Base-by-base conservation (phyloP, 2,888 invertebrate genomes). In the Lottia scabra region DNA sequence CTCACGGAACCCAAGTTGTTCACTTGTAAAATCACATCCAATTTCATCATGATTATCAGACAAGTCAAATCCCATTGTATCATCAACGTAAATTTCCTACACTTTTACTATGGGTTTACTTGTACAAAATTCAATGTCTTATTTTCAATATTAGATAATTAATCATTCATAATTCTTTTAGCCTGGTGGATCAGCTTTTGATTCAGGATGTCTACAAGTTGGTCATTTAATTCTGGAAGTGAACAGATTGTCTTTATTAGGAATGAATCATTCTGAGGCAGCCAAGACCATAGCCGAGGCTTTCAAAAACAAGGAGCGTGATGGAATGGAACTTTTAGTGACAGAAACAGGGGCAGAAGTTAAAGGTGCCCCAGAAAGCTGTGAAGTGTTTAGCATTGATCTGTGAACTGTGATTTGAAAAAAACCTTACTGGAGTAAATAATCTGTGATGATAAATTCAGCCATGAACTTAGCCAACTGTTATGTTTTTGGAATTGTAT, bases 151-250 rank as follows among this genome's bases (percentile, higher is more conserved):
- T n/a, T n/a, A n/a, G n/a, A n/a, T n/a, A n/a, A n/a, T n/a, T n/a
- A n/a, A n/a, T n/a, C n/a, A n/a, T 30, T 30, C 30, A 30, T 30
- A 30, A 30, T 71, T 38, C 67, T 75, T 77, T 74, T 90, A 97
- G 97, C 96, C 96, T 91, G 95, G 96, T 89, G 98, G 98, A 70
- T 96, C 97, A 75, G 98, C 98, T 63, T 95, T 93, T 90, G 95
- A 95, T 88, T 96, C 96, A 65, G 97, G 96, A 63, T 96, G 96
- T 75, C 91, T 98, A 80, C 95, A 96, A 90, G 96, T 97, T 79
- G 98, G 98, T 74, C 97, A 98, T 91, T 92, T 97, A 80, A 96
- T 98, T 86, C 92, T 98, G 80, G 96, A 96, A 89, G 95, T 96
- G 81, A 95, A 96, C 89, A 96, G 96, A 77, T 93, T 91, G 80